Evolutionary conservation across 2,888 invertebrate genomes (phyloP).

Genomic region (Agrilus cyanescens): DNA sequence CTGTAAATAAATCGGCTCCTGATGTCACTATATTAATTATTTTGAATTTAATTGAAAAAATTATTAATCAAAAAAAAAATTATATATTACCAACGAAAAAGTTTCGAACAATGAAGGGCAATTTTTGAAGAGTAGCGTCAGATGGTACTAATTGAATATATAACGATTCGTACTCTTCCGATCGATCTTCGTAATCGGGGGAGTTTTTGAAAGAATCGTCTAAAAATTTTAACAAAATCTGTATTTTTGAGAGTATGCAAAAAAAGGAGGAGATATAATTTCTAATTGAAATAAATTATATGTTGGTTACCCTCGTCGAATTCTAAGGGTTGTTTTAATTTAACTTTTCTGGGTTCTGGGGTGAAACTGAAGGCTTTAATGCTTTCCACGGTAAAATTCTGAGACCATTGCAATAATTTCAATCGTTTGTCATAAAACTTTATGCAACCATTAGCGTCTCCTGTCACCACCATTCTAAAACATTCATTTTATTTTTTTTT

Average conservation of each 20-base stretch:
- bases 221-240: not conserved
- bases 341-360: constrained; percentile 18
- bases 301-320: constrained; percentile 11
- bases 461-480: constrained; percentile 35
- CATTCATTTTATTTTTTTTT: constrained; percentile 15
- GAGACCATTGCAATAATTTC: constrained; percentile 44
- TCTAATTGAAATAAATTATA: not conserved
- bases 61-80: not conserved
- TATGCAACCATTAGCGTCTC: constrained; percentile 41
- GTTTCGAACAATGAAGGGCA: constrained; percentile 42
- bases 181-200: constrained; percentile 18
- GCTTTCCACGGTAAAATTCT: constrained; percentile 37
- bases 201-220: not conserved
- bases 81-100: constrained; percentile 45
- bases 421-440: constrained; percentile 45
- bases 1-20: constrained; percentile 39
- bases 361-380: constrained; percentile 41
- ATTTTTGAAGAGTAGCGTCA: constrained; percentile 38
- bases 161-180: constrained; percentile 25
- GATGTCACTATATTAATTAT: constrained; percentile 29
- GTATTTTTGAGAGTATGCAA: not conserved
- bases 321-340: constrained; percentile 15
- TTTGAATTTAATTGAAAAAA: too few relatives aligned
- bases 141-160: constrained; percentile 31
- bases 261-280: not conserved